Percentiles rank a stretch among this genome's conserved stretches.
Conservation (phyloP, 2,113 vertebrate genomes). For the Lasiurus cinereus region DNA sequence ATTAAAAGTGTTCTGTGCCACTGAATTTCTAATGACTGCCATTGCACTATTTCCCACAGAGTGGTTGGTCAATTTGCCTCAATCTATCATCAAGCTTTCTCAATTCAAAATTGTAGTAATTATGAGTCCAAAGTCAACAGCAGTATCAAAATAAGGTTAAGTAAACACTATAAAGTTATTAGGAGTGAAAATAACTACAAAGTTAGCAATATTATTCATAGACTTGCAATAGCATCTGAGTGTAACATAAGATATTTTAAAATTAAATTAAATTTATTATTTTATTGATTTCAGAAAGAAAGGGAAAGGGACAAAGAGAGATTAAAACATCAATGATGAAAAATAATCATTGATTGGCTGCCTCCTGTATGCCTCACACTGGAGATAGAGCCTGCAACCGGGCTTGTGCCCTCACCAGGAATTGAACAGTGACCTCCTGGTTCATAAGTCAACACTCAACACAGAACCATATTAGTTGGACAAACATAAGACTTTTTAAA, state of each 20-base stretch:
- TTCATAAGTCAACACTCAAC: too few species aligned
- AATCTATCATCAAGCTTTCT: conserved; percentile 79
- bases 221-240: neutral
- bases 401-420: too few species aligned
- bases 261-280: neutral
- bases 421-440: too few species aligned
- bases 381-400: too few species aligned
- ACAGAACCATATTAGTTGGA: too few species aligned
- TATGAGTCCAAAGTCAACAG: conserved; percentile 79
- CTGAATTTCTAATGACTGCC: conserved; percentile 68
- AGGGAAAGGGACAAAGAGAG: too few species aligned
- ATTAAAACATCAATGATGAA: too few species aligned
- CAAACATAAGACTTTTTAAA: neutral
- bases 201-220: conserved; percentile 11
- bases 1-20: conserved; percentile 75
- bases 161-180: conserved; percentile 81
- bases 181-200: conserved; percentile 71
- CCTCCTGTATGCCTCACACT: too few species aligned
- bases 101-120: conserved; percentile 82
- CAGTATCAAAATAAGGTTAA: conserved; percentile 83
- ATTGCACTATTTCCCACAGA: conserved; percentile 39
- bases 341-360: too few species aligned
- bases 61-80: conserved; percentile 77
- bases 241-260: neutral
- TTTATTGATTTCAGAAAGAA: too few species aligned